Conservation (phyloP, 23 tunicate genomes). For the Aplidium turbinatum region DNA sequence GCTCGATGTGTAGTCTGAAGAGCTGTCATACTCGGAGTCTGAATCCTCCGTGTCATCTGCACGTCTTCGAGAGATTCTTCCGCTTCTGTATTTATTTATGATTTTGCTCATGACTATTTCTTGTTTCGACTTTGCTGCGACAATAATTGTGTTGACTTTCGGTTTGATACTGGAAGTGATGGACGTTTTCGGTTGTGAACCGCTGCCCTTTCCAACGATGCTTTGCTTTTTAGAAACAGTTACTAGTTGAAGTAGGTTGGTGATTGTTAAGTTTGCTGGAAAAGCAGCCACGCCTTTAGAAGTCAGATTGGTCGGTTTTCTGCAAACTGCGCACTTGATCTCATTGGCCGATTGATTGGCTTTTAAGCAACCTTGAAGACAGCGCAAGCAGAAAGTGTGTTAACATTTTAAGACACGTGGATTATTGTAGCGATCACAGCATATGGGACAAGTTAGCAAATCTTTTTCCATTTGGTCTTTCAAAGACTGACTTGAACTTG, state of each 20-base stretch:
- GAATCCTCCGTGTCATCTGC: too few species aligned
- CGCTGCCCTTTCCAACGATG: too few species aligned
- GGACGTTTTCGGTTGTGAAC: too few species aligned
- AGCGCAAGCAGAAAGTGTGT: constrained; percentile 46
- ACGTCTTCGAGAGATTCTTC: too few species aligned
- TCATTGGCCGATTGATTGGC: constrained; percentile 1
- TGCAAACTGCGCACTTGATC: constrained; percentile 60
- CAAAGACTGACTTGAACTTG: background rate
- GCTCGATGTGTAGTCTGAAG: too few species aligned
- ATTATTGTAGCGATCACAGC: constrained; percentile 25
- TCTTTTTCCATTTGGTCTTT: constrained; percentile 10
- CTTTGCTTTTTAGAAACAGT: too few species aligned
- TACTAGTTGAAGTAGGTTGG: constrained; percentile 33
- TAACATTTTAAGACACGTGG: constrained; percentile 62
- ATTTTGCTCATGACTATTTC: too few species aligned
- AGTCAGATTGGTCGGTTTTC: constrained; percentile 41
- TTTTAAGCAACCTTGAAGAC: constrained; percentile 54
- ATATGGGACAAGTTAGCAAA: constrained; percentile 51
- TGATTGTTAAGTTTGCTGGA: constrained; percentile 48
- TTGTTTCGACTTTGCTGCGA: too few species aligned
- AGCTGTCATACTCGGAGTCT: too few species aligned
- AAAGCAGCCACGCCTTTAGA: constrained; percentile 37
- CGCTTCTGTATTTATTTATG: too few species aligned
- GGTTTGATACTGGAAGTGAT: too few species aligned
- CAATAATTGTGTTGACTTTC: too few species aligned